Evolutionary conservation across 1,140 invertebrate genomes (phyloP).

Genomic region (Proctacanthus coquilletti): DNA sequence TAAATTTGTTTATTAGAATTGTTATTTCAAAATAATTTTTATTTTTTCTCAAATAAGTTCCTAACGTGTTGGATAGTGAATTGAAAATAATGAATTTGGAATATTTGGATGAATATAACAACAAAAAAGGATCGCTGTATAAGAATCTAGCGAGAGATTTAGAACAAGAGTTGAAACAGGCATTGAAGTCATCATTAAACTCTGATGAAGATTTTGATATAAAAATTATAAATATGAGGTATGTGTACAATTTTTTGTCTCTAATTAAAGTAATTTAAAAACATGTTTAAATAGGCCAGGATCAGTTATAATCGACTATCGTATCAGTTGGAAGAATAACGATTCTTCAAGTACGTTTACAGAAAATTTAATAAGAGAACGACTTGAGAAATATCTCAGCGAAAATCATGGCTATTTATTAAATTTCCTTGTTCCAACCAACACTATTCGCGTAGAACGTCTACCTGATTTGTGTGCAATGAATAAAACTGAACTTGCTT

Average conservation of each 20-base stretch:
- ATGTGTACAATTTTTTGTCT: conserved; percentile 17
- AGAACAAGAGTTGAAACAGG: conserved; percentile 39
- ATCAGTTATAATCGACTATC: conserved; percentile 43
- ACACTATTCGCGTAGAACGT: conserved; percentile 29
- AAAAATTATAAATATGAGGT: conserved; percentile 48
- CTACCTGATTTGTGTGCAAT: conserved; percentile 59
- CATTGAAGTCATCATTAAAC: conserved; percentile 35
- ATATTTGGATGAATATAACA: conserved; percentile 38
- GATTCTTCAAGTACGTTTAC: conserved; percentile 35
- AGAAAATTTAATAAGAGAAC: conserved; percentile 31
- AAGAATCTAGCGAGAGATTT: conserved; percentile 38
- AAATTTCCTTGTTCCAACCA: conserved; percentile 36
- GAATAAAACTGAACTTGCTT: conserved; percentile 44
- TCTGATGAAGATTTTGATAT: conserved; percentile 36
- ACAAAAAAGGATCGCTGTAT: conserved; percentile 44
- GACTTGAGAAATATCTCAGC: conserved; percentile 32
- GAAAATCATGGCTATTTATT: conserved; percentile 35
- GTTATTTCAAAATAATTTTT: too few species aligned
- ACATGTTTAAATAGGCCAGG: conserved; percentile 44
- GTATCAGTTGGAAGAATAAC: conserved; percentile 42
- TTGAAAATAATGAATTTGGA: conserved; percentile 47
- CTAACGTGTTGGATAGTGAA: conserved; percentile 47
- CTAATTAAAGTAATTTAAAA: too few species aligned
- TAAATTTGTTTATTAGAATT: neutral
- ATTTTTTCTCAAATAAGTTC: too few species aligned